Evolutionary conservation across 2,888 invertebrate genomes (phyloP), one percentile per base, ranked within the genome.

Genomic region (Cerceris rybyensis): DNA sequence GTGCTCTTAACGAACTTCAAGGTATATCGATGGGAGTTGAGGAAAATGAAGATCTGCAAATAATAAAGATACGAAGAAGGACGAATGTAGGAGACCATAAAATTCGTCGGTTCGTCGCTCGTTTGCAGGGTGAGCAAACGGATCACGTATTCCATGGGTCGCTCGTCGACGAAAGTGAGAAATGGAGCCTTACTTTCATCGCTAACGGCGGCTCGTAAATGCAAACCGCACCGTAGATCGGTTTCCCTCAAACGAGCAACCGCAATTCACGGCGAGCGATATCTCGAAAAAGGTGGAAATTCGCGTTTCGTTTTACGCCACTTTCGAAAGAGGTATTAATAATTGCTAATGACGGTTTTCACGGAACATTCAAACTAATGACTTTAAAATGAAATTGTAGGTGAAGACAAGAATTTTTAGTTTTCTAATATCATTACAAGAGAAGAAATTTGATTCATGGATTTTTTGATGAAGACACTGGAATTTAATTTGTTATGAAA

Each of bases 121-220:
- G 16, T 9, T 46, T 67, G 8, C 41, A 46, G 9, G 13, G 9
- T n/a, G n/a, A 17, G 49, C 46, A 11, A 43, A 57, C n/a, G 14
- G 7, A 49, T 17, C 16, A 49, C 57, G 39, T 17, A 39, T 16
- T 7, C 13, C n/a, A 28, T 28, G 28, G 28, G 50, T 11, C 7
- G n/a, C n/a, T 13, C 13, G n/a, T 13, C 50, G 42, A 28, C 14
- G 14, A 7, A 16, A 46, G 16, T 39, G 17, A 46, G 55, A 55
- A 50, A 50, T 11, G 39, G 46, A 55, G 9, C 14, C 39, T 49
- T 41, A 16, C 9, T 70, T 57, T 49, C 57, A 16, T 17, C 16
- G 63, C 49, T 50, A 54, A 57, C 17, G 8, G 70, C 42, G 13
- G 13, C 16, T 57, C 49, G 57, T 57, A 64, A 70, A 70, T 57